These are phyloP conservation scores for Pseudococcus longispinus DNA, from an alignment of 2,888 invertebrate genomes.

Conservation along the genomic window DNA sequence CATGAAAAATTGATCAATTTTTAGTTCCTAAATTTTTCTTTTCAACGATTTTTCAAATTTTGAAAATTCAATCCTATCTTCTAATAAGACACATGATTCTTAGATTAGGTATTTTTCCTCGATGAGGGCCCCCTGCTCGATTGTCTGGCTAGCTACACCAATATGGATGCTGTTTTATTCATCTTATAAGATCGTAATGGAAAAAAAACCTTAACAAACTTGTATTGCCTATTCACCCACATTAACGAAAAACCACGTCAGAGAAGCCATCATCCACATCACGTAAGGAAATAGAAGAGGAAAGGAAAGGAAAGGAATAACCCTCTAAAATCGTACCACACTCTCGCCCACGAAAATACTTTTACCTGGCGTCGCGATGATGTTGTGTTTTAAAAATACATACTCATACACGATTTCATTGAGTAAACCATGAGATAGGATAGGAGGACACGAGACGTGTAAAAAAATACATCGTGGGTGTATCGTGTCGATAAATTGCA, in stretches of 20 bases:
- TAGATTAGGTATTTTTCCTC: no score
- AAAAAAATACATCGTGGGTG: neutral
- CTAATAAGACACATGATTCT: no score
- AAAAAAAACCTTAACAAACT: neutral
- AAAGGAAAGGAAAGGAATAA: neutral
- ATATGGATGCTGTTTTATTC: no score
- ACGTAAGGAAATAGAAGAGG: neutral
- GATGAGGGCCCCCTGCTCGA: no score
- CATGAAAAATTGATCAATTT: neutral
- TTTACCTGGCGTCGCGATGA: constrained; percentile 26
- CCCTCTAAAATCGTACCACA: neutral
- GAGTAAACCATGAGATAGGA: neutral
- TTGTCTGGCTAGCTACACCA: no score
- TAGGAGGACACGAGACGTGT: neutral
- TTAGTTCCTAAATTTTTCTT: neutral
- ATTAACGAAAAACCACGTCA: neutral
- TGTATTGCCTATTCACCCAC: neutral
- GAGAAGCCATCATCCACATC: neutral
- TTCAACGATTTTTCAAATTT: no score
- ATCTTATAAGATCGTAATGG: no score
- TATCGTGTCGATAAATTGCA: constrained; percentile 6
- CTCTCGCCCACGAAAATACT: constrained; percentile 27
- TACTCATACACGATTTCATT: neutral
- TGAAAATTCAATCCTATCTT: neutral
- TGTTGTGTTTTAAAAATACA: constrained; percentile 16